Evolutionary conservation across 2,797 vertebrate genomes (phyloP).

Genomic region (Oceanodroma leucorhoa): DNA sequence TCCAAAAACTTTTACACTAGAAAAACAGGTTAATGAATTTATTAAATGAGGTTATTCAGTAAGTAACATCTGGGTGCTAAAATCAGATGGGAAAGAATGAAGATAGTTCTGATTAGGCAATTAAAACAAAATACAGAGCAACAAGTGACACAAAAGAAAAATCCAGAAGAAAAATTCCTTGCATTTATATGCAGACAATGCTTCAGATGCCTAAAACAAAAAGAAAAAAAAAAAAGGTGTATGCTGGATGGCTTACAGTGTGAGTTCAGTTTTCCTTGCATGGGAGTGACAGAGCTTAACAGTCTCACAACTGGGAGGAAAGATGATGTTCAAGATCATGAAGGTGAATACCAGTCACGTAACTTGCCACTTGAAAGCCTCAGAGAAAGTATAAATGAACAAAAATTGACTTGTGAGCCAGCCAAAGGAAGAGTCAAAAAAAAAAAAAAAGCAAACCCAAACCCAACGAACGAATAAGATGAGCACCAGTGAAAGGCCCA

Average conservation of each 20-base stretch:
- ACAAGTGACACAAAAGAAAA: not conserved
- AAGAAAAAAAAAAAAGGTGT: not conserved
- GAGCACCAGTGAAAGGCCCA: not conserved
- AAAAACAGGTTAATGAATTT: not conserved
- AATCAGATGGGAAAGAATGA: not conserved
- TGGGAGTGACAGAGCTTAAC: not conserved
- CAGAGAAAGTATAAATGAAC: not conserved
- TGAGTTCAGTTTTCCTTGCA: not conserved
- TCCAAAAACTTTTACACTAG: fast-evolving
- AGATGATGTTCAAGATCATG: not conserved
- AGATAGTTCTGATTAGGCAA: not conserved
- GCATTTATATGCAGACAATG: not conserved
- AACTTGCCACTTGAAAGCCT: not conserved
- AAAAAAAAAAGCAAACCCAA: not conserved
- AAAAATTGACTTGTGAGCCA: not conserved
- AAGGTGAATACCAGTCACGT: not conserved
- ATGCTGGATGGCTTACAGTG: not conserved
- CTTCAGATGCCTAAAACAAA: not conserved
- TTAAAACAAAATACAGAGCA: not conserved
- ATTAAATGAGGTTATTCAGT: not conserved
- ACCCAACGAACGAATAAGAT: not conserved
- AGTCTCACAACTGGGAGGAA: not conserved
- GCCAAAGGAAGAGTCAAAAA: not conserved
- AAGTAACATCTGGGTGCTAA: not conserved
- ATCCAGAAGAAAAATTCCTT: not conserved